Percentiles rank a stretch among this genome's conserved stretches.
These are phyloP conservation scores for Parnassius apollo DNA, from an alignment of 2,888 invertebrate species.

Conservation along the genomic window DNA sequence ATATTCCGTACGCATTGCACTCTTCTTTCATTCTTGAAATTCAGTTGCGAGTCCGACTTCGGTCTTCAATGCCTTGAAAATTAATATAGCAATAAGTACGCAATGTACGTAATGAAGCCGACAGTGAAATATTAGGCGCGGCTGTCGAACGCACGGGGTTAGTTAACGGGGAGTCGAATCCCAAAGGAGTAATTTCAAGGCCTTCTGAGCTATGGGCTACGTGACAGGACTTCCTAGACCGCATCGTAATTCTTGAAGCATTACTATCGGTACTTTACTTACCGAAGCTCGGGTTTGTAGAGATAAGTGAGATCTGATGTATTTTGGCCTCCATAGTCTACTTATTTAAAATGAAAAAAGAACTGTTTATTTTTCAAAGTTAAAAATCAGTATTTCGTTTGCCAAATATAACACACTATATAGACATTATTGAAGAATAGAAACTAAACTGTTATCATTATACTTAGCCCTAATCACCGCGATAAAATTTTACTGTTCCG, in stretches of 20 bases:
- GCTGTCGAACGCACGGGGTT: constrained; percentile 43
- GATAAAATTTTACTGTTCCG: too few relatives aligned
- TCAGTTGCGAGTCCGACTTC: neutral
- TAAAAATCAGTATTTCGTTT: too few relatives aligned
- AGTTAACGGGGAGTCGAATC: constrained; percentile 51
- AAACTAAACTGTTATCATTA: too few relatives aligned
- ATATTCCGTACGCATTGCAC: neutral
- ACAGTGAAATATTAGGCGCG: constrained; percentile 40
- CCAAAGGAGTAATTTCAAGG: constrained; percentile 41
- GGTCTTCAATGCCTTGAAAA: constrained; percentile 9
- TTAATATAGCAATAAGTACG: constrained; percentile 24
- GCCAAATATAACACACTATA: too few relatives aligned
- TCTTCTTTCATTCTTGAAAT: neutral
- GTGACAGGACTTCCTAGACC: constrained; percentile 34
- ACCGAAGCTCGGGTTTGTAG: constrained; percentile 10
- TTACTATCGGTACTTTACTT: constrained; percentile 19
- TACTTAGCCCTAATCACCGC: too few relatives aligned
- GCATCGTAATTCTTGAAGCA: constrained; percentile 15
- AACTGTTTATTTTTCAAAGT: too few relatives aligned
- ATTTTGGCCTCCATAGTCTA: too few relatives aligned
- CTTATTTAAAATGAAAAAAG: too few relatives aligned
- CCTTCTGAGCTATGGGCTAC: constrained; percentile 31
- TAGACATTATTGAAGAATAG: too few relatives aligned
- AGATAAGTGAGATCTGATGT: too few relatives aligned
- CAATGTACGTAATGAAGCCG: constrained; percentile 10